Evolutionary conservation across 2,888 invertebrate genomes (phyloP), one percentile per base, ranked within the genome.

Genomic region (Plagodis pulveraria): DNA sequence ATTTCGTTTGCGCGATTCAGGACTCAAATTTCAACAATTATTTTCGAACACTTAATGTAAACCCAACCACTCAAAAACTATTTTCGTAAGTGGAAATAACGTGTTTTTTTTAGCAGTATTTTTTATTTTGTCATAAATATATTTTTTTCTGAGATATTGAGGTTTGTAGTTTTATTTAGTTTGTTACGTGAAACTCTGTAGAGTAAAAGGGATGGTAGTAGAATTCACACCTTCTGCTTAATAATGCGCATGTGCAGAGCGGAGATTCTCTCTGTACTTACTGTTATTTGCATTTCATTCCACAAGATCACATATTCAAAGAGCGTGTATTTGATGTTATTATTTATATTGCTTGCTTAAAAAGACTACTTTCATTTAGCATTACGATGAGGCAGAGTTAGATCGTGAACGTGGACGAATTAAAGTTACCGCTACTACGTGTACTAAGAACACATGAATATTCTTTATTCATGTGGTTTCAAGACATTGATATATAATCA

Each of bases 1-100:
- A 58, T 33, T 42, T 38, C 44, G 10, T n/a, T 45, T 45, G 34
- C 45, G 45, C n/a, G 45, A 45, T 45, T 9, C 45, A 45, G 45
- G 34, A 45, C 6, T 34, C 34, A 7, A 47, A 35, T 7, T 35
- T 35, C 8, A 7, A 35, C 47, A 35, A 7, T 35, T 35, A 35
- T 45, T 35, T 47, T 35, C 35, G 35, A 8, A n/a, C 9, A 47
- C 8, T 35, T 35, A 34, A 9, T 11, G 11, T 6, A 0, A n/a
- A 6, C 6, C 1, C 0, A 7, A 7, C n/a, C 4, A 32, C 10
- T 33, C n/a, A 2, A 34, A n/a, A n/a, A 34, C 0, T 0, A 45
- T 45, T 34, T 34, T 34, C 2, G n/a, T 33, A 1, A 45, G 2
- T 34, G 6, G 34, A 6, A 45, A 45, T n/a, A 5, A 6, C 10